These are phyloP conservation scores for Caranx ignobilis DNA, from an alignment of 2,113 vertebrate genomes.

Conservation along the genomic window DNA sequence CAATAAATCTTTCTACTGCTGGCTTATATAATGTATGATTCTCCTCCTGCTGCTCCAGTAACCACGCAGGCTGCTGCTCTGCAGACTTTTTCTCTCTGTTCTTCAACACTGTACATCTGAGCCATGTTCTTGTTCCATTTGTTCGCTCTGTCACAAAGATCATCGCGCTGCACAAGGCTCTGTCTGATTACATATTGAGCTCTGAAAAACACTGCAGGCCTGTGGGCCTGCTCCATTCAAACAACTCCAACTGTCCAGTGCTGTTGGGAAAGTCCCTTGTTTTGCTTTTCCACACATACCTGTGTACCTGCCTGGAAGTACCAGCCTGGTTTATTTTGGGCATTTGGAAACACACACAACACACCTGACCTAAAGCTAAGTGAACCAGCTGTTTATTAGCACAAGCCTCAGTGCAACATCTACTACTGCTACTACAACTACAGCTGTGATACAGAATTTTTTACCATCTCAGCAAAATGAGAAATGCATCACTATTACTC, in stretches of 20 bases:
- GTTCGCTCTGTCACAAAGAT: constrained; percentile 74
- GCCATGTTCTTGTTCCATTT: constrained; percentile 45
- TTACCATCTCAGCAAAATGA: background rate
- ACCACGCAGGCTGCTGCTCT: constrained; percentile 25
- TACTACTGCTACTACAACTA: background rate
- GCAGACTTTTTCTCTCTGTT: constrained; percentile 51
- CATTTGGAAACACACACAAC: background rate
- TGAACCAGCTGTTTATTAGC: constrained; percentile 5
- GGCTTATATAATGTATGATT: constrained; percentile 74
- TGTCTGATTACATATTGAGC: constrained; percentile 57
- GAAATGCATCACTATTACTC: background rate
- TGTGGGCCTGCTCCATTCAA: constrained; percentile 62
- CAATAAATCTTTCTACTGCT: constrained; percentile 61
- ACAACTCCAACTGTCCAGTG: constrained; percentile 79
- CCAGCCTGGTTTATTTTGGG: constrained; percentile 22
- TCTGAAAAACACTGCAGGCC: constrained; percentile 62
- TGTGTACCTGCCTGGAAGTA: constrained; percentile 74
- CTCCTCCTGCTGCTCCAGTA: constrained; percentile 30
- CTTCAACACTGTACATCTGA: constrained; percentile 62
- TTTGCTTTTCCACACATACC: constrained; percentile 54
- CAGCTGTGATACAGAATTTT: background rate
- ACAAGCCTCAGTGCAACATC: background rate
- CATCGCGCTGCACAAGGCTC: constrained; percentile 77
- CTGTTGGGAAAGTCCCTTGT: constrained; percentile 64
- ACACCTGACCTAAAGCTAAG: background rate